Base-by-base conservation (phyloP, 2,888 invertebrate genomes). In the Timema cristinae region DNA sequence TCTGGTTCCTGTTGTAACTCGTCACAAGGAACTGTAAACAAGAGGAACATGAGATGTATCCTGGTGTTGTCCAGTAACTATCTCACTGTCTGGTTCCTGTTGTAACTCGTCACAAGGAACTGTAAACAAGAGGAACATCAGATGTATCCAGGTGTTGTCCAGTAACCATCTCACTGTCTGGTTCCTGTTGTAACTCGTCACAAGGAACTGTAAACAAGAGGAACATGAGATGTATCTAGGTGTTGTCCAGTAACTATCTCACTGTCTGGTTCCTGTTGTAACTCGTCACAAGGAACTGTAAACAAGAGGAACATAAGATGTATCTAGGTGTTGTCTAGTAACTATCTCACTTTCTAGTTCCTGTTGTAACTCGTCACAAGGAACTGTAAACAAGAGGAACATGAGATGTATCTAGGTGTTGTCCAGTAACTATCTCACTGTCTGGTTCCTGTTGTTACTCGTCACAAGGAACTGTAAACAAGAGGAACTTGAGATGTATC, bases 191-290 rank as follows among this genome's bases (percentile, higher is more conserved):
- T 85, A 87, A 74, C 81, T 82, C 49, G 80, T 81, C 68, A 84
- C 81, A 73, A 87, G 78, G 78, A 83, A 82, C 84, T 86, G 84
- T 73, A 85, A 80, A 32, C 32, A 32, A 32, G 32, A 32, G 32
- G 2, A 88, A 88, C 83, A 90, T 81, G 71, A 90, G 81, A 79
- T 90, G 89, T 72, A 90, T 86, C 63, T 86, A 80, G 11, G 88
- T 88, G 74, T 83, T 83, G 76, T 86, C 83, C 75, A 89, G 76
- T 49, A 89, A 81, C 78, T 73, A 68, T 61, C 79, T 80, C 7
- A 89, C 84, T 72, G 83, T 84, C 6, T 81, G 77, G 77, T 89
- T 82, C 9, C 75, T 79, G 9, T 80, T 76, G 77, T 85, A 87
- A 74, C 81, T 82, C 49, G 80, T 81, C 68, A 84, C 81, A 73